Evolutionary conservation across 2,888 invertebrate species (phyloP).

Genomic region (Scaptomyza parva): DNA sequence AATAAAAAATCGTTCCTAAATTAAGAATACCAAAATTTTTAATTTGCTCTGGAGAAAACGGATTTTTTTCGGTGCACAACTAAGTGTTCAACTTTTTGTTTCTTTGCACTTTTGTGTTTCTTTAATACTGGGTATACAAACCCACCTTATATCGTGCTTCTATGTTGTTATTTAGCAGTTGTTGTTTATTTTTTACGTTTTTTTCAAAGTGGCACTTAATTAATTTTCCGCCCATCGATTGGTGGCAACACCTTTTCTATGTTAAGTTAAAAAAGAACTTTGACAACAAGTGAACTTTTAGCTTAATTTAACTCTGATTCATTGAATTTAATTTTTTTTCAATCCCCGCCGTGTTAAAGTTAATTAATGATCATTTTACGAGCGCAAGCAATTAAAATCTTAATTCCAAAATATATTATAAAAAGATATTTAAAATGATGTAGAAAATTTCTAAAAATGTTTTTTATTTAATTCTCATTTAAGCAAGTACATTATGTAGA

Average conservation of each 20-base stretch:
- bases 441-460: too few species aligned
- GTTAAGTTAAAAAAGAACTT: slow-evolving; percentile 54
- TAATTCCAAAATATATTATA: not conserved
- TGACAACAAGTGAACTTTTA: slow-evolving; percentile 55
- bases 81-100: not conserved
- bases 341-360: slow-evolving; percentile 26
- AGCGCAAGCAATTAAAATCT: not conserved
- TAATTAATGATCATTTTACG: slow-evolving; percentile 56
- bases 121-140: not conserved
- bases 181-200: not conserved
- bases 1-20: too few species aligned
- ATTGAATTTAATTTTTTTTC: slow-evolving; percentile 11
- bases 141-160: not conserved
- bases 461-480: too few species aligned
- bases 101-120: not conserved
- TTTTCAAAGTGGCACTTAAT: slow-evolving; percentile 53
- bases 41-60: too few species aligned
- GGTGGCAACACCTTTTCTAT: slow-evolving; percentile 72
- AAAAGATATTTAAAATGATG: too few species aligned
- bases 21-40: too few species aligned
- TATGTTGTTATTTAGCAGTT: not conserved
- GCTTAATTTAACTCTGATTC: slow-evolving; percentile 45
- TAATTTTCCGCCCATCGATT: slow-evolving; percentile 58
- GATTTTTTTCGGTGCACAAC: too few species aligned
- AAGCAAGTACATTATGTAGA: too few species aligned